phyloP scores from a whole-genome alignment of 2,797 vertebrate species.

The Toxotes lorentzi region DNA sequence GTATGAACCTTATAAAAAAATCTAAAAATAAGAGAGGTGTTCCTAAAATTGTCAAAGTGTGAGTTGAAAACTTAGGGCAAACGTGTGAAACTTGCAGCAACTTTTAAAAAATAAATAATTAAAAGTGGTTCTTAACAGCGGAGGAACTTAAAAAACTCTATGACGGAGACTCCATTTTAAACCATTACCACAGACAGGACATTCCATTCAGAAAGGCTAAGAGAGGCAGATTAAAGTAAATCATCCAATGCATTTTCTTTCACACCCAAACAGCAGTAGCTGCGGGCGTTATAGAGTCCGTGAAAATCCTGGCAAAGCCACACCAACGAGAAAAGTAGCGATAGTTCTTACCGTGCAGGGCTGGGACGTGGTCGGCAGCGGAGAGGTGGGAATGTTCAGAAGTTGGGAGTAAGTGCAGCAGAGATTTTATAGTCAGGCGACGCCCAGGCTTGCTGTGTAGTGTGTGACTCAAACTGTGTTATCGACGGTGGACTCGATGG shows the following conservation, averaged over 20 bases:
- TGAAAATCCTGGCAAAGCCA: not conserved
- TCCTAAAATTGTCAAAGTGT: not conserved
- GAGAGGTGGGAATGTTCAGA: slow-evolving; percentile 46
- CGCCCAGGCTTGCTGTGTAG: slow-evolving; percentile 60
- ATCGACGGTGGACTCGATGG: slow-evolving; percentile 6
- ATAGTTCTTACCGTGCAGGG: slow-evolving; percentile 69
- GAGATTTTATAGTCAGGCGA: slow-evolving; percentile 74
- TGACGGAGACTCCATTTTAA: not conserved
- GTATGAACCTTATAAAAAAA: no score
- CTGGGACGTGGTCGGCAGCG: slow-evolving; percentile 10
- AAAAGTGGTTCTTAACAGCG: not conserved
- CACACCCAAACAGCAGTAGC: not conserved
- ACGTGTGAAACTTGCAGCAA: not conserved
- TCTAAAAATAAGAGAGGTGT: no score
- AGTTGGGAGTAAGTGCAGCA: slow-evolving; percentile 18
- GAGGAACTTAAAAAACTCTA: not conserved
- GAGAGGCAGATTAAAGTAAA: not conserved
- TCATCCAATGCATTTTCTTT: not conserved
- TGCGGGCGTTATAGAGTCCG: not conserved
- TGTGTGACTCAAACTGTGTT: slow-evolving; percentile 49
- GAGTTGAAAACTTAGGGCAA: not conserved
- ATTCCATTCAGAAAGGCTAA: not conserved
- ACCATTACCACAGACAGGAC: no score
- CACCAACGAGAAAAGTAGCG: not conserved
- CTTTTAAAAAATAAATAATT: not conserved